Conservation (phyloP, 2,113 vertebrate genomes). For the Oryzias celebensis region DNA sequence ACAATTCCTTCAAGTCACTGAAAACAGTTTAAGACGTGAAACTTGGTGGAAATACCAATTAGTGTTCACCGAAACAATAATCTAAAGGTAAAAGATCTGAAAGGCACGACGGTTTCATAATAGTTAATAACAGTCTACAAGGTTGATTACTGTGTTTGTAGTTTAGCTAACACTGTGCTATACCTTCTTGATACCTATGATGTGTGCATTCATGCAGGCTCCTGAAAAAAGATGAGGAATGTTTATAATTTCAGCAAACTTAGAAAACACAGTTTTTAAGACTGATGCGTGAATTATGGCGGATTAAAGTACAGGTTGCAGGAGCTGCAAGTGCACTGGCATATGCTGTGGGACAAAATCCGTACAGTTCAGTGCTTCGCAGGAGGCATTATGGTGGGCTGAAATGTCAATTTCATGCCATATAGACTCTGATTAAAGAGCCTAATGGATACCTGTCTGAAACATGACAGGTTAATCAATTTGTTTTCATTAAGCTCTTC, state of each 20-base stretch:
- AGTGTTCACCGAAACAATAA: too few relatives aligned
- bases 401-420: slow-evolving; percentile 80
- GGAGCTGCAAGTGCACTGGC: slow-evolving; percentile 32
- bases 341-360: slow-evolving; percentile 35
- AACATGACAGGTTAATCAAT: slow-evolving; percentile 76
- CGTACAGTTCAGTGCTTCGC: slow-evolving; percentile 48
- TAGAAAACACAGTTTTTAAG: slow-evolving; percentile 35
- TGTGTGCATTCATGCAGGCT: neutral
- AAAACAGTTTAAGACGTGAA: too few relatives aligned
- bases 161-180: neutral
- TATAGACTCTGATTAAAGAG: slow-evolving; percentile 75
- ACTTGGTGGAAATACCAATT: too few relatives aligned
- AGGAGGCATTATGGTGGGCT: slow-evolving; percentile 34
- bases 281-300: slow-evolving; percentile 32
- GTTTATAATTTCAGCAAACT: slow-evolving; percentile 4
- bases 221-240: neutral
- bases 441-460: slow-evolving; percentile 73
- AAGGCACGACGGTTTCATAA: too few relatives aligned
- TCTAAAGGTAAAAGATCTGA: too few relatives aligned
- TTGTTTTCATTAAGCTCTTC: slow-evolving; percentile 68
- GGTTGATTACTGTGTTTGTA: neutral
- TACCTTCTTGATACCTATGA: neutral
- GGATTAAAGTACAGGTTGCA: slow-evolving; percentile 46
- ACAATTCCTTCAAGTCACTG: too few relatives aligned
- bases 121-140: too few relatives aligned